phyloP scores from a whole-genome alignment of 2,888 invertebrate genomes.

The Nemurella pictetii region DNA sequence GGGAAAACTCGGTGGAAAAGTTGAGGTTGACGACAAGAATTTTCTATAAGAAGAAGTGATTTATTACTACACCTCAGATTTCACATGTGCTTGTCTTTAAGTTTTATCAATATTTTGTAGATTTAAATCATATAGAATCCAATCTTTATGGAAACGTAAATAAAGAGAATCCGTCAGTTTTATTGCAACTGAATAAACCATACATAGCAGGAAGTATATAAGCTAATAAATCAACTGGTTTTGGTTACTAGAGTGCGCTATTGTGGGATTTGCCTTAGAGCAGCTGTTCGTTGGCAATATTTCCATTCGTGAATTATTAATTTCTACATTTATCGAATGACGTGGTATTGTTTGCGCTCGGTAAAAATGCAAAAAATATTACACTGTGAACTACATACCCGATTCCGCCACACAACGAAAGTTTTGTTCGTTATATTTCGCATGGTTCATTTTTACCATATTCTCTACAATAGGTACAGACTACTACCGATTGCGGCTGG shows the following conservation, averaged over 20 bases:
- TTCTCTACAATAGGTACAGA: not conserved
- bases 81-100: not conserved
- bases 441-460: not conserved
- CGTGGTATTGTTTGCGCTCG: not conserved
- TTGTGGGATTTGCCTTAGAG: not conserved
- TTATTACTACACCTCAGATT: not conserved
- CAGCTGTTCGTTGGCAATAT: not conserved
- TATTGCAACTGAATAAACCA: not conserved
- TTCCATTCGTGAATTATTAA: not conserved
- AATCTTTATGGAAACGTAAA: not conserved
- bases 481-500: not conserved
- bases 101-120: conserved; percentile 7
- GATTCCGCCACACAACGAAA: not conserved
- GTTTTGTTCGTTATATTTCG: not conserved
- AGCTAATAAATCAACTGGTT: not conserved
- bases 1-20: not conserved
- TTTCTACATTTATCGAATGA: not conserved
- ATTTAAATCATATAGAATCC: conserved; percentile 8
- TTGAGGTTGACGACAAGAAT: not conserved
- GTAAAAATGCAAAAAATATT: not conserved
- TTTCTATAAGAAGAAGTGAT: not conserved
- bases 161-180: not conserved
- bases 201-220: not conserved
- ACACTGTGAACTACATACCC: not conserved
- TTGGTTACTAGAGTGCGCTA: not conserved